These are phyloP conservation scores for Hirundichthys speculiger DNA, from an alignment of 2,113 vertebrate genomes.

Conservation along the genomic window DNA sequence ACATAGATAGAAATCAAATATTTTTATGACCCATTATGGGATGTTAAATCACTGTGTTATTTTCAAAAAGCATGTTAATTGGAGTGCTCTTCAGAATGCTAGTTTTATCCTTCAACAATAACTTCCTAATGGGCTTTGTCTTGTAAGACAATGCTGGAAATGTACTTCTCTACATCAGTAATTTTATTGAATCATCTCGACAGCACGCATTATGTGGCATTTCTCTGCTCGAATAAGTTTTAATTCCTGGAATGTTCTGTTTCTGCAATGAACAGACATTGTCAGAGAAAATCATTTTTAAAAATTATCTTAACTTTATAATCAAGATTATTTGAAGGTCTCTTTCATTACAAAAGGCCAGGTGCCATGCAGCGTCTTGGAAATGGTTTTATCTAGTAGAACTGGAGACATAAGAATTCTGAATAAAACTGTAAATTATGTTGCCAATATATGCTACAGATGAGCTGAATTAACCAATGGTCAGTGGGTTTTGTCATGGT, in stretches of 20 bases:
- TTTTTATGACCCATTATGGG: slow-evolving; percentile 31
- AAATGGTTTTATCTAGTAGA: too few relatives aligned
- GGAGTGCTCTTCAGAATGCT: slow-evolving; percentile 39
- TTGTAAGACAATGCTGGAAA: slow-evolving; percentile 44
- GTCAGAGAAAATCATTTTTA: too few relatives aligned
- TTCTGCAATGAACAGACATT: too few relatives aligned
- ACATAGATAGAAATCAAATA: neutral
- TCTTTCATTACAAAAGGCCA: too few relatives aligned
- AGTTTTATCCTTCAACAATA: slow-evolving; percentile 50
- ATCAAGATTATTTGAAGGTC: too few relatives aligned
- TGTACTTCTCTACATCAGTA: slow-evolving; percentile 45
- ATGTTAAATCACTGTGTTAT: slow-evolving; percentile 41
- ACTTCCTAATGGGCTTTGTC: slow-evolving; percentile 37
- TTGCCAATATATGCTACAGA: too few relatives aligned
- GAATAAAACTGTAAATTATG: too few relatives aligned
- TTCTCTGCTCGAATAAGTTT: slow-evolving; percentile 36
- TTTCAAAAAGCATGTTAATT: slow-evolving; percentile 35
- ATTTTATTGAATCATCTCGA: slow-evolving; percentile 55
- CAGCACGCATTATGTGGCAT: slow-evolving; percentile 15
- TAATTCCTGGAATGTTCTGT: neutral
- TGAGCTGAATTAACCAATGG: too few relatives aligned
- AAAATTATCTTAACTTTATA: too few relatives aligned
- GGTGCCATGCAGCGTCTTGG: too few relatives aligned
- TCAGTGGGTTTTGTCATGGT: too few relatives aligned
- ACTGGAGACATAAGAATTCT: too few relatives aligned